Evolutionary conservation across 2,113 vertebrate genomes (phyloP).

Genomic region (Speoplatyrhinus poulsoni): DNA sequence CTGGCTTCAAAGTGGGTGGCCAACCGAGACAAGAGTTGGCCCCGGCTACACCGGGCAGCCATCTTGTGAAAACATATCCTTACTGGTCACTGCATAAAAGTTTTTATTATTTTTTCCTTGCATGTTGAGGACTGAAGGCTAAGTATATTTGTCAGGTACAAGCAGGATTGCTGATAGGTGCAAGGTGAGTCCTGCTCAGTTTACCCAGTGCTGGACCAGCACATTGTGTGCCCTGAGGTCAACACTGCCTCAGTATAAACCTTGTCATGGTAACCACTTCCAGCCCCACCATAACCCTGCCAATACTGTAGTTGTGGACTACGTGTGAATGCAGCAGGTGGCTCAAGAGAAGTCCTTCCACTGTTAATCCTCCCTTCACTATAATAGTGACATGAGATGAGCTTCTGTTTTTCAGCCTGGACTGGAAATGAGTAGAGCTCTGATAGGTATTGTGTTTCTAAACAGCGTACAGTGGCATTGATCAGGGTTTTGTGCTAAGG

Average conservation of each 20-base stretch:
- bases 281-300: constrained; percentile 52
- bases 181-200: constrained; percentile 16
- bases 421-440: constrained; percentile 50
- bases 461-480: constrained; percentile 36
- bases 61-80: too few species aligned
- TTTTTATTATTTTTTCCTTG: too few species aligned
- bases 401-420: constrained; percentile 39
- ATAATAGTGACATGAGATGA: background rate
- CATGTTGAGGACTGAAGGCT: too few species aligned
- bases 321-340: constrained; percentile 25
- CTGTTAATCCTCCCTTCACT: constrained; percentile 33
- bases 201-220: constrained; percentile 31
- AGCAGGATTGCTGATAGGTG: constrained; percentile 11
- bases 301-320: constrained; percentile 34
- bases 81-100: too few species aligned
- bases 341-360: constrained; percentile 31
- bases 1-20: too few species aligned
- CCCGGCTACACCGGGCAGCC: too few species aligned
- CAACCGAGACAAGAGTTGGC: too few species aligned
- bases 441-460: constrained; percentile 33
- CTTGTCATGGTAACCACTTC: constrained; percentile 43
- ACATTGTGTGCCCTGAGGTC: constrained; percentile 35
- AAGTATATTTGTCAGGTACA: too few species aligned
- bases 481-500: constrained; percentile 49
- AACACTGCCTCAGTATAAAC: constrained; percentile 61